phyloP scores from a whole-genome alignment of 2,797 vertebrate species.

The Falco rusticolus region DNA sequence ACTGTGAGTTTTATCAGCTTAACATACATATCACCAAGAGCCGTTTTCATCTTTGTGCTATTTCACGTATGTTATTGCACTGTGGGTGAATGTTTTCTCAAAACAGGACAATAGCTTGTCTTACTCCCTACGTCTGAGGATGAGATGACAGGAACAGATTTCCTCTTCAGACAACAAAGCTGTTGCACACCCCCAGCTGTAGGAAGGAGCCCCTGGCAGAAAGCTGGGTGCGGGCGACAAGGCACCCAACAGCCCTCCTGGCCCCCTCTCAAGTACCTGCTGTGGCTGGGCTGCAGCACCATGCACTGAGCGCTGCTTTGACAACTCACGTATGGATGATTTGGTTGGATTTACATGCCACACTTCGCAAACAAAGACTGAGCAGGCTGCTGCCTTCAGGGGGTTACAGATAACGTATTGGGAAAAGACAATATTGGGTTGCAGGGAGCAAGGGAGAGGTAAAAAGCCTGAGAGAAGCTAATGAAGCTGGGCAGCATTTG shows the following conservation, averaged over 20 bases:
- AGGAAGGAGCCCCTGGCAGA: neutral
- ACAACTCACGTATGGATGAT: rapidly evolving
- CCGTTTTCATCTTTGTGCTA: neutral
- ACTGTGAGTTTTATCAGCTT: neutral
- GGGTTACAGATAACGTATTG: neutral
- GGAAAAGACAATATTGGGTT: neutral
- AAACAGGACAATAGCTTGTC: neutral
- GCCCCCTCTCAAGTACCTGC: neutral
- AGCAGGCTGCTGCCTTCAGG: neutral
- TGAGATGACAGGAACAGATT: neutral
- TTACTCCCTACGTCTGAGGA: neutral
- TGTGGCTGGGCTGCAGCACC: neutral
- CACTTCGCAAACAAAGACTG: neutral
- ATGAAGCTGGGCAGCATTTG: slow-evolving; percentile 8
- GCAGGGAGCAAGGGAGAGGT: neutral
- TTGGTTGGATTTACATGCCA: neutral
- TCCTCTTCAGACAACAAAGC: neutral
- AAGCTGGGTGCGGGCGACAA: rapidly evolving
- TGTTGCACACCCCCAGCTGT: neutral
- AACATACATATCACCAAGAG: neutral
- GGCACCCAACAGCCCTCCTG: rapidly evolving
- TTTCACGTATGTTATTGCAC: neutral
- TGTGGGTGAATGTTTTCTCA: neutral
- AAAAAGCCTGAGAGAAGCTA: neutral
- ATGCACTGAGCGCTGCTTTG: rapidly evolving